Evolutionary conservation across 2,113 vertebrate species (phyloP).

Genomic region (Zingel zingel): DNA sequence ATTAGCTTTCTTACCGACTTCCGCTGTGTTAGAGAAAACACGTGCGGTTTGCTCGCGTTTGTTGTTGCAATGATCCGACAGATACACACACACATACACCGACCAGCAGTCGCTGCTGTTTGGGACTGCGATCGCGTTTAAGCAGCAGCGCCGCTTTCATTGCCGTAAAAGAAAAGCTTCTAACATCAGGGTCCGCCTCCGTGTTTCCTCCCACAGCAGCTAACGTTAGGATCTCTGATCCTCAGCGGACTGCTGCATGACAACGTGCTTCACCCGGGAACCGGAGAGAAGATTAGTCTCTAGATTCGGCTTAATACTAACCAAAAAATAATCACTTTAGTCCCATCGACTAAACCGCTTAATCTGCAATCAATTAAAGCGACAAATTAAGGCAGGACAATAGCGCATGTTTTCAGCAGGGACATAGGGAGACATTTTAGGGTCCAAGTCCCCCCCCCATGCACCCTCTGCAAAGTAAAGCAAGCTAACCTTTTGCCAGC

Average conservation of each 20-base stretch:
- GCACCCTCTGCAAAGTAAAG: not conserved
- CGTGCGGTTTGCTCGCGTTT: constrained; percentile 26
- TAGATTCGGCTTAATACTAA: no score
- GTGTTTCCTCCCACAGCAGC: constrained; percentile 49
- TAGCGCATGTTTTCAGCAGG: not conserved
- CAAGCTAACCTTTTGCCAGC: no score
- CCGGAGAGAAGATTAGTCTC: not conserved
- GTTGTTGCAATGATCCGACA: constrained; percentile 16
- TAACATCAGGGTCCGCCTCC: constrained; percentile 50
- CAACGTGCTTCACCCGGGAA: not conserved
- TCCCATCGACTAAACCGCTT: not conserved
- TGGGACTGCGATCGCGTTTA: not conserved
- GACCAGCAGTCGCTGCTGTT: constrained; percentile 9
- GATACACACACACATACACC: not conserved
- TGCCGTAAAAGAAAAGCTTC: constrained; percentile 1
- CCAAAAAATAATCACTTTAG: not conserved
- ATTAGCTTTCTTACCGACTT: constrained; percentile 63
- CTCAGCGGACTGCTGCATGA: not conserved
- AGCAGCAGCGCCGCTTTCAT: constrained; percentile 26
- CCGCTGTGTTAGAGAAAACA: constrained; percentile 32
- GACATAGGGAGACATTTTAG: not conserved
- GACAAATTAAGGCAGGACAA: not conserved
- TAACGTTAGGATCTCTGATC: not conserved
- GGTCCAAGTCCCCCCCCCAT: not conserved
- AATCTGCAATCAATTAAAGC: not conserved